Evolutionary conservation across 2,113 vertebrate genomes (phyloP).

Genomic region (Myotis yumanensis): DNA sequence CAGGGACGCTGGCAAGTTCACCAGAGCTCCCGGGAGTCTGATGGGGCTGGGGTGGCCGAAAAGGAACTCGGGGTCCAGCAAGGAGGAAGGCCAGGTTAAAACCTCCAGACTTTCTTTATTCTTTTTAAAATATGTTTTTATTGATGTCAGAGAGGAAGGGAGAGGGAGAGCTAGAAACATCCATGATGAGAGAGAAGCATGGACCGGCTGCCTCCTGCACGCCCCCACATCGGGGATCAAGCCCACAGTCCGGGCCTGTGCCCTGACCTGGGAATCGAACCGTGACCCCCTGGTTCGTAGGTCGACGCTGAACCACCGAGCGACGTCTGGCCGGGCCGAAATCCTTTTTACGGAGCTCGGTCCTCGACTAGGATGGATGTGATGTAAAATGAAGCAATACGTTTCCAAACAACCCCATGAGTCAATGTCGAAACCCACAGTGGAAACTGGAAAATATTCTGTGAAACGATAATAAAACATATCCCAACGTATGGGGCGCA

Average conservation of each 20-base stretch:
- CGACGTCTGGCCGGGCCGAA: no score
- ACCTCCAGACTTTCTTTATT: no score
- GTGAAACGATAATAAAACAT: slow-evolving; percentile 47
- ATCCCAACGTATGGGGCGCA: neutral
- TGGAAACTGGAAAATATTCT: slow-evolving; percentile 33
- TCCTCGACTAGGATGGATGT: neutral
- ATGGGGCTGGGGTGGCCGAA: neutral
- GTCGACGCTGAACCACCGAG: no score
- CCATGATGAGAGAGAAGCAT: no score
- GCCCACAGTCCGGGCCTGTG: no score
- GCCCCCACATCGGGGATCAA: no score
- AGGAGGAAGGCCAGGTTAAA: neutral
- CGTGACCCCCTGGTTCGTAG: no score
- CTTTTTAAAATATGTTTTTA: no score
- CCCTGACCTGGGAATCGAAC: no score
- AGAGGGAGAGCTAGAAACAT: no score
- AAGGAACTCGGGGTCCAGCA: neutral
- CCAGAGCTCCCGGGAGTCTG: neutral
- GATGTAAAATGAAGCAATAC: neutral
- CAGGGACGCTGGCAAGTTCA: neutral
- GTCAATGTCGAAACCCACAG: neutral
- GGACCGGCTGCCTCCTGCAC: no score
- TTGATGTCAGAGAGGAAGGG: no score
- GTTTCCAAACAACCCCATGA: neutral
- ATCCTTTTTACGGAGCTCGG: neutral